Evolutionary conservation across 2,888 invertebrate species (phyloP).

Genomic region (Hoplodrina ambigua): DNA sequence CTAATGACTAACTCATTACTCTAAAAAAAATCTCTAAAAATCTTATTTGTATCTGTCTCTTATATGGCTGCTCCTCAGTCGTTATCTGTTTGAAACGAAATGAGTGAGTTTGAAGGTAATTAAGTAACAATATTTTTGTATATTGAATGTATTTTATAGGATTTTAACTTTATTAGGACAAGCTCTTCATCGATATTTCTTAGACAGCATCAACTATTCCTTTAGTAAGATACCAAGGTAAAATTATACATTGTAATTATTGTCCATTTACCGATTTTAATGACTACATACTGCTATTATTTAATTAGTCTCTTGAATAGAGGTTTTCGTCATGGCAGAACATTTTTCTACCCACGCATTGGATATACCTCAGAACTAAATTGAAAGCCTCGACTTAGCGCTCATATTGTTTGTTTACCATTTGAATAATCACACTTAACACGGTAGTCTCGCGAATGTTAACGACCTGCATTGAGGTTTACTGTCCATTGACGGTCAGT

Average conservation of each 20-base stretch:
- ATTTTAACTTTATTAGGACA: background rate
- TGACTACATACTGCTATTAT: background rate
- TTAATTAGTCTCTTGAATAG: background rate
- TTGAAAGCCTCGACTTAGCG: conserved; percentile 21
- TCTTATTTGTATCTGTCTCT: conserved; percentile 62
- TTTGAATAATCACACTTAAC: conserved; percentile 31
- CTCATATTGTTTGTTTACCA: conserved; percentile 47
- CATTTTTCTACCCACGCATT: conserved; percentile 32
- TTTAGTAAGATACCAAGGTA: background rate
- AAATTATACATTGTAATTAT: background rate
- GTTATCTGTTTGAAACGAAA: conserved; percentile 13
- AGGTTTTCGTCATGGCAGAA: conserved; percentile 10
- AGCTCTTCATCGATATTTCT: background rate
- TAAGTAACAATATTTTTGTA: background rate
- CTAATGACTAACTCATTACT: conserved; percentile 75
- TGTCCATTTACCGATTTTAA: background rate
- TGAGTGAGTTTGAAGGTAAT: background rate
- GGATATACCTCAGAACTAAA: conserved; percentile 6
- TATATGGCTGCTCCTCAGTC: conserved; percentile 29
- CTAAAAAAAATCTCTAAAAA: conserved; percentile 70
- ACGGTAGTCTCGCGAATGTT: conserved; percentile 17
- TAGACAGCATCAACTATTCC: background rate
- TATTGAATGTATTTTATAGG: background rate
- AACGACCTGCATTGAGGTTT: conserved; percentile 25
- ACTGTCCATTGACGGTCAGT: conserved; percentile 18